Evolutionary conservation across 1,140 invertebrate genomes (phyloP).

Genomic region (Nebria ingens): DNA sequence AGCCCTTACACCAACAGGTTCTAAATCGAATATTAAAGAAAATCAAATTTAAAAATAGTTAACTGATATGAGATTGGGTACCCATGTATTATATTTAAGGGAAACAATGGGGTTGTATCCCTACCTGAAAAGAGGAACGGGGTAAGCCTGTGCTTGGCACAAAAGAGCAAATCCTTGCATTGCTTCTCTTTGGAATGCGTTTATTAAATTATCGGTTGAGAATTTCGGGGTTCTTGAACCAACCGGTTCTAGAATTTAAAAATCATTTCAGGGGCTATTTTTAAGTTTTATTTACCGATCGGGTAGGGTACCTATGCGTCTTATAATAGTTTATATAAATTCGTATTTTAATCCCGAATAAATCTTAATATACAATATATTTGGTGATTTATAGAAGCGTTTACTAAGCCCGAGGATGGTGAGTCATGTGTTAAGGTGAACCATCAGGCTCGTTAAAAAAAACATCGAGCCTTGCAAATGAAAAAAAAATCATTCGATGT

Average conservation of each 20-base stretch:
- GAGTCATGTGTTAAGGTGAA: too few species aligned
- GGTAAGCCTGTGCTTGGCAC: slow-evolving; percentile 44
- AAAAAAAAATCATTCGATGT: too few species aligned
- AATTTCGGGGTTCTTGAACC: slow-evolving; percentile 56
- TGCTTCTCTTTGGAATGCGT: slow-evolving; percentile 27
- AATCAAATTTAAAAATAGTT: too few species aligned
- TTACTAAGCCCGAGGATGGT: too few species aligned
- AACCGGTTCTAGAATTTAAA: slow-evolving; percentile 45
- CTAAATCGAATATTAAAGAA: slow-evolving; percentile 28
- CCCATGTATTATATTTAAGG: not conserved
- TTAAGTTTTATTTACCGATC: not conserved
- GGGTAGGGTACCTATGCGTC: not conserved
- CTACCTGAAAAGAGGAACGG: slow-evolving; percentile 38
- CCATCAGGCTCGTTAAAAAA: too few species aligned
- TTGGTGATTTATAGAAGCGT: too few species aligned
- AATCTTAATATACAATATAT: too few species aligned
- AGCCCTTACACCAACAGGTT: slow-evolving; percentile 41
- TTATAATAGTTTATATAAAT: not conserved
- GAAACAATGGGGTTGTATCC: slow-evolving; percentile 11
- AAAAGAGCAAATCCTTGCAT: slow-evolving; percentile 32
- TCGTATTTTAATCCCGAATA: slow-evolving; percentile 9
- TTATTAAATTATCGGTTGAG: slow-evolving; percentile 44
- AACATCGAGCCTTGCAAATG: too few species aligned
- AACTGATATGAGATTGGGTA: not conserved
- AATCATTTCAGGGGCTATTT: not conserved